These are phyloP conservation scores for Dryobates pubescens DNA, from an alignment of 2,797 vertebrate genomes.

Conservation along the genomic window DNA sequence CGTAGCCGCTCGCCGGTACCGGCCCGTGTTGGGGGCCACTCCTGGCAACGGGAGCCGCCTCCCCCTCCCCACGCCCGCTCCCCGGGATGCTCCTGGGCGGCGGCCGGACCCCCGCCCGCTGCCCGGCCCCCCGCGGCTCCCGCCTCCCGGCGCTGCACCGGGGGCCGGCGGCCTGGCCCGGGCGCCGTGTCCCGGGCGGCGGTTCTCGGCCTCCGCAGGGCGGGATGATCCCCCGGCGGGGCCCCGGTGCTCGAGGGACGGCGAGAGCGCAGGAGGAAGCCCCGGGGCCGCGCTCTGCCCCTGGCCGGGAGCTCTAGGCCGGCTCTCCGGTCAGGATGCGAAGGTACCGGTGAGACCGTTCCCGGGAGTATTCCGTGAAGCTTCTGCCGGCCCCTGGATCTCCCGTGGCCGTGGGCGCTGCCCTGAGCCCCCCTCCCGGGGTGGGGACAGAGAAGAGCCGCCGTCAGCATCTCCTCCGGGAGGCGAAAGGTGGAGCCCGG, in stretches of 20 bases:
- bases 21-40: background rate
- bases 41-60: background rate
- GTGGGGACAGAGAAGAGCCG: background rate
- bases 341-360: background rate
- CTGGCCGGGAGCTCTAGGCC: background rate
- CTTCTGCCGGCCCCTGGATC: background rate
- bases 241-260: background rate
- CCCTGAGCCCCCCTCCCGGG: background rate
- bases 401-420: background rate
- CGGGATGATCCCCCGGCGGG: background rate
- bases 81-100: background rate
- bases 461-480: constrained; percentile 25
- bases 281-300: background rate
- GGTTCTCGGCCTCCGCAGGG: background rate
- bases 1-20: background rate
- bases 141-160: background rate
- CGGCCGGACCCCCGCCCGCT: background rate
- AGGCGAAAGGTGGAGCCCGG: constrained; percentile 26
- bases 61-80: background rate
- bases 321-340: background rate
- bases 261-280: background rate
- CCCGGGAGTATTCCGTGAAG: background rate
- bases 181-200: background rate
- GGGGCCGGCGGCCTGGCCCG: background rate
- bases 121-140: background rate